Conservation (phyloP, 1,140 invertebrate species). For the Zaprionus ghesquierei region DNA sequence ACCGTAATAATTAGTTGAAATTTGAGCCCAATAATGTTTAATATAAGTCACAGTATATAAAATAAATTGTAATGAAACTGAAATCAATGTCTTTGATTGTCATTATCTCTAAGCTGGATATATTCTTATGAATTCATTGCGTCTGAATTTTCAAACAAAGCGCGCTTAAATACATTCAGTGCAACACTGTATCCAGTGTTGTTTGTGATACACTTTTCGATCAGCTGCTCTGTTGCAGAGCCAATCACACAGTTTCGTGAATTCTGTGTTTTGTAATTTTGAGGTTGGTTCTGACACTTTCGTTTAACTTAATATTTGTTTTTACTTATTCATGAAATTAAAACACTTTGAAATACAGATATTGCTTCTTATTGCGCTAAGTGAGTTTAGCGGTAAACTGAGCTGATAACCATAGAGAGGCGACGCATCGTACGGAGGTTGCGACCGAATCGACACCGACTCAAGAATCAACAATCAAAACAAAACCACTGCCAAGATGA, state of each 20-base stretch:
- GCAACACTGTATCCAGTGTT: conserved; percentile 14
- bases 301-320: conserved; percentile 13
- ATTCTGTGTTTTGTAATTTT: conserved; percentile 49
- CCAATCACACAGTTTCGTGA: conserved; percentile 17
- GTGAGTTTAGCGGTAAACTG: background rate
- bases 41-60: conserved; percentile 36
- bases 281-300: conserved; percentile 40
- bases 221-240: conserved; percentile 4
- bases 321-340: background rate
- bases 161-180: background rate
- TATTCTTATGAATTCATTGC: background rate
- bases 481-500: conserved; percentile 85
- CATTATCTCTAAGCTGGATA: background rate
- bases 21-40: conserved; percentile 33
- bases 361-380: background rate
- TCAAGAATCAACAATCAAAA: conserved; percentile 6
- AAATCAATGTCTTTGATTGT: background rate
- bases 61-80: conserved; percentile 39
- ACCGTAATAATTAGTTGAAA: conserved; percentile 35
- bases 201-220: background rate
- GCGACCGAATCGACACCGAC: background rate
- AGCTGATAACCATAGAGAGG: background rate
- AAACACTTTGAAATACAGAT: background rate
- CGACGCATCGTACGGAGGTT: background rate
- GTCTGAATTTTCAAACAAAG: background rate